Evolutionary conservation across 2,113 vertebrate species (phyloP), one percentile per base, ranked within the genome.

Genomic region (Laterallus jamaicensis): DNA sequence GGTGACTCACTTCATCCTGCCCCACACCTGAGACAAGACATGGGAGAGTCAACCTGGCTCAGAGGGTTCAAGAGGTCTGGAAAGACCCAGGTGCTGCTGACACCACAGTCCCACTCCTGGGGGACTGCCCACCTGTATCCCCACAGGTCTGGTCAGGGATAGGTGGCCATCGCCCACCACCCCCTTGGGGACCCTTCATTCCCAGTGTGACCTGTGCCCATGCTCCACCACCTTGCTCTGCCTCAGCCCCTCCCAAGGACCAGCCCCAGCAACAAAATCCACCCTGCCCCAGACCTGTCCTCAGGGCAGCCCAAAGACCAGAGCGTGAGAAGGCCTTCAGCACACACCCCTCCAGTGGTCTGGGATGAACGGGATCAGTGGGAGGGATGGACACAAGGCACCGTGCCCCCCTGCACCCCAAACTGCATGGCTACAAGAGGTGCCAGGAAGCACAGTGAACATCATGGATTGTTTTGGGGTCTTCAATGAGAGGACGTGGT

Each of bases 281-380:
- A 49, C 26, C 21, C 28, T 83, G 68, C 28, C 63, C 39, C 35
- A 73, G 21, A 42, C 21, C 39, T 52, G 60, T 13, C 15, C 28
- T 20, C 4, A 3, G 58, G 68, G 59, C 54, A 88, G 11, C 44
- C 12, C 25, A 25, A 59, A 54, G n/a, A 52, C 22, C 35, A 50
- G 63, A 55, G 35, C 0, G 1, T 18, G 47, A 22, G 29, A 32
- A 77, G 77, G 37, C 56, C 59, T 47, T 67, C 29, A 4, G 11
- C 70, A 24, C 2, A 1, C 29, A 19, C 26, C 4, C 0, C 0
- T 7, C n/a, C 31, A 54, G 35, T 37, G 54, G 32, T 8, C 8
- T 6, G 32, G 37, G 22, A 16, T 37, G 17, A n/a, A 50, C 6
- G 28, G n/a, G 40, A 15, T 28, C 64, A 28, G 54, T 17, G n/a